Base-by-base conservation (phyloP, 1,140 invertebrate species). In the Leptinotarsa undecemlineata region DNA sequence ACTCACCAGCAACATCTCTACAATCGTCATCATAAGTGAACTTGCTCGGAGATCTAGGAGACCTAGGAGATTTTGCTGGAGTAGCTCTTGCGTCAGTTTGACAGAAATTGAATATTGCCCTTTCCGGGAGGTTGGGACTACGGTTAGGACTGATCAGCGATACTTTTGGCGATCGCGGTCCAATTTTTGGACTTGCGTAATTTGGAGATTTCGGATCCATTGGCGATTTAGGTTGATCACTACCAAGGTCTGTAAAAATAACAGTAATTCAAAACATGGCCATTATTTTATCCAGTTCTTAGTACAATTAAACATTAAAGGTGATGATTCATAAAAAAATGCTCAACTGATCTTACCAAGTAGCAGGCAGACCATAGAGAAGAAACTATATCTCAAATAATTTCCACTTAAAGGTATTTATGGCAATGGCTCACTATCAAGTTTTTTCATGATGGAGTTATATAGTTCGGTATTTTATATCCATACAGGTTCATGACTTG, bases 101-200 rank as follows among this genome's bases (percentile, higher is more conserved):
- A 57, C 74, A 73, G 69, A 81, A 81, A 21, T 84, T 76, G 72
- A 80, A 77, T 13, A 82, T 68, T 21, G 71, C 66, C 48, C 74
- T 70, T 60, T 81, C 80, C 2, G 79, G 77, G 17, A 78, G 77
- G 23, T 75, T 76, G 1, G 81, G 78, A 73, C 51, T 57, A 17
- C 51, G n/a, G 33, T 11, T 42, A 42, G 33, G 33, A 42, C 78
- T 82, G 62, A 77, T 79, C 57, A 81, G 66, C 20, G 75, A 78
- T 21, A 82, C 71, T 76, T 80, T 82, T 11, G 81, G 79, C 2
- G 80, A 82, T 63, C 75, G 77, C n/a, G 51, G 17, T 6, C 73
- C 68, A 13, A 64, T 74, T 20, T 79, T 76, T 15, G 76, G 80
- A 71, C 77, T 75, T 48, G 61, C 73, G 48, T 76, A 81, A 63